These are phyloP conservation scores for Villa cingulata DNA, from an alignment of 2,888 invertebrate genomes.

Conservation along the genomic window DNA sequence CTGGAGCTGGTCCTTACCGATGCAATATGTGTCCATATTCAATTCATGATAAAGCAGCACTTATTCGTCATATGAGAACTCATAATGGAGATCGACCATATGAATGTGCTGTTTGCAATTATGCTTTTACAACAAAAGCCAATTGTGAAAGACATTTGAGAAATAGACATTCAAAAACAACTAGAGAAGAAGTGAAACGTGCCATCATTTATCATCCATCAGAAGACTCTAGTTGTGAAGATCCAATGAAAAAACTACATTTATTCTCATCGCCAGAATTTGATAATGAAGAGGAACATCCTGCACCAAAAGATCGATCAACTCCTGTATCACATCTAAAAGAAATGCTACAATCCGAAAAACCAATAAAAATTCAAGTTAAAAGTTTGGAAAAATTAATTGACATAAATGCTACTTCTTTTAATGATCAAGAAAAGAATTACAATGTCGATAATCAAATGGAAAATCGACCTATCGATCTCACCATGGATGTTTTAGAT, in stretches of 20 bases:
- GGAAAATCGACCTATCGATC: slow-evolving; percentile 49
- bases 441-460: slow-evolving; percentile 19
- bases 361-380: slow-evolving; percentile 44
- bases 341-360: slow-evolving; percentile 38
- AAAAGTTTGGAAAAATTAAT: slow-evolving; percentile 50
- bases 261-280: slow-evolving; percentile 42
- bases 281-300: slow-evolving; percentile 33
- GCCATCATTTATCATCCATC: slow-evolving; percentile 78
- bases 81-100: slow-evolving; percentile 93
- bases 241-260: slow-evolving; percentile 43
- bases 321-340: slow-evolving; percentile 38
- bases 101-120: slow-evolving; percentile 88
- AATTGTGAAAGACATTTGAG: slow-evolving; percentile 91
- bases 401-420: slow-evolving; percentile 21
- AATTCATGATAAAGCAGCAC: slow-evolving; percentile 71
- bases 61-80: slow-evolving; percentile 82
- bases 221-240: slow-evolving; percentile 70
- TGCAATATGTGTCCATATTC: slow-evolving; percentile 90
- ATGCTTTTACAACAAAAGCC: slow-evolving; percentile 93
- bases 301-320: slow-evolving; percentile 27
- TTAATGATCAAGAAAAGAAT: slow-evolving; percentile 24
- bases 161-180: slow-evolving; percentile 76
- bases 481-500: slow-evolving; percentile 68
- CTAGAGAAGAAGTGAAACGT: slow-evolving; percentile 77
- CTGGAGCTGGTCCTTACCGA: slow-evolving; percentile 66